Percentiles rank a stretch among this genome's conserved stretches.
These are phyloP conservation scores for Caerostris extrusa DNA, from an alignment of 1,140 invertebrate genomes.

Conservation along the genomic window DNA sequence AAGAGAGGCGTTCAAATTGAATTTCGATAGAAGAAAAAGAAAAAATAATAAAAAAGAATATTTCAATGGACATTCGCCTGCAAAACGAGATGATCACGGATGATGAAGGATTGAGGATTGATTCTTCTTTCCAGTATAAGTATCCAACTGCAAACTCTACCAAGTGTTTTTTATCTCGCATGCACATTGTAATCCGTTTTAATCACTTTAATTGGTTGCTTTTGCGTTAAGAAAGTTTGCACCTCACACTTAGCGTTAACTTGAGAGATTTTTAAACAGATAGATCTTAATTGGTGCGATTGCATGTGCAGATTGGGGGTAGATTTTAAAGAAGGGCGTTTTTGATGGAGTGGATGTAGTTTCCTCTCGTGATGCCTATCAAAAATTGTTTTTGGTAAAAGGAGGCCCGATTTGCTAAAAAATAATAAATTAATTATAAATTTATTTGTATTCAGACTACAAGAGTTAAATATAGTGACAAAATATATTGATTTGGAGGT, in stretches of 20 bases:
- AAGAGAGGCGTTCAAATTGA: slow-evolving; percentile 8
- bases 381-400: background rate
- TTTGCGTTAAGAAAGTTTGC: background rate
- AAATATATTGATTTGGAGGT: no score
- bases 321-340: background rate
- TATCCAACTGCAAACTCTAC: no score
- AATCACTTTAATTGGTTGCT: slow-evolving; percentile 9
- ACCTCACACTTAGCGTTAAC: background rate
- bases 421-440: no score
- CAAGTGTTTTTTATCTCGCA: background rate
- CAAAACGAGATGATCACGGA: slow-evolving; percentile 39
- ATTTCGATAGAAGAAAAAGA: background rate
- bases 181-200: background rate
- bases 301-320: background rate
- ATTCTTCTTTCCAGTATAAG: background rate
- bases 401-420: no score
- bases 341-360: background rate
- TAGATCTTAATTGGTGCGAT: slow-evolving; percentile 17
- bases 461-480: no score
- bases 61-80: background rate
- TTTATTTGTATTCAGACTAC: no score
- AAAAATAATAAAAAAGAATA: background rate
- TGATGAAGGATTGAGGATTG: background rate
- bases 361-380: background rate
- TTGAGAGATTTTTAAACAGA: background rate